Evolutionary conservation across 2,113 vertebrate genomes (phyloP).

Genomic region (Aix galericulata): DNA sequence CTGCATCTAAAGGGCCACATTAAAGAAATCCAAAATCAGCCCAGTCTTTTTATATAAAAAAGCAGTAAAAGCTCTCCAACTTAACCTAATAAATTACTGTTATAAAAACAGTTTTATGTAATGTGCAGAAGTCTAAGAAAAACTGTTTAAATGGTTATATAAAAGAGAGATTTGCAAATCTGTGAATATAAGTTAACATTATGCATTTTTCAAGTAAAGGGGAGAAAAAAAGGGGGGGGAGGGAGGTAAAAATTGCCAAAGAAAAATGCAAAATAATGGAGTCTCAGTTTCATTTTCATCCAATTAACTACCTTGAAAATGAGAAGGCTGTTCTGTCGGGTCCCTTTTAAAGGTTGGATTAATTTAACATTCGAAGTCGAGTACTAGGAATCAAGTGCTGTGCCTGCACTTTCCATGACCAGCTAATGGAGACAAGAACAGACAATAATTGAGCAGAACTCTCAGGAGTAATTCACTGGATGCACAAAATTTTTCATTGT

Average conservation of each 20-base stretch:
- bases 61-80: conserved; percentile 44
- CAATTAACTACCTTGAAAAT: conserved; percentile 10
- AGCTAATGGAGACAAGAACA: background rate
- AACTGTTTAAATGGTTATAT: conserved; percentile 52
- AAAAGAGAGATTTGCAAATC: conserved; percentile 66
- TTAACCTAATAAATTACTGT: conserved; percentile 58
- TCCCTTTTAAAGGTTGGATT: background rate
- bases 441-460: background rate
- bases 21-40: conserved; percentile 56
- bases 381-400: background rate
- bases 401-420: background rate
- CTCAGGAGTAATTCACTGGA: background rate
- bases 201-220: background rate
- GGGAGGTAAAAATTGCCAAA: background rate
- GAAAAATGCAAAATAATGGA: conserved; percentile 29
- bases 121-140: conserved; percentile 64
- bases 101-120: conserved; percentile 57
- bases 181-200: conserved; percentile 19
- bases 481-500: background rate
- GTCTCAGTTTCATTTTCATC: conserved; percentile 3
- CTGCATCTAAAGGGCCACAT: conserved; percentile 42
- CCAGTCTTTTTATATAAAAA: conserved; percentile 58
- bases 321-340: background rate
- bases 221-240: background rate
- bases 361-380: background rate